Evolutionary conservation across 2,113 vertebrate genomes (phyloP).

Genomic region (Pseudopipra pipra): DNA sequence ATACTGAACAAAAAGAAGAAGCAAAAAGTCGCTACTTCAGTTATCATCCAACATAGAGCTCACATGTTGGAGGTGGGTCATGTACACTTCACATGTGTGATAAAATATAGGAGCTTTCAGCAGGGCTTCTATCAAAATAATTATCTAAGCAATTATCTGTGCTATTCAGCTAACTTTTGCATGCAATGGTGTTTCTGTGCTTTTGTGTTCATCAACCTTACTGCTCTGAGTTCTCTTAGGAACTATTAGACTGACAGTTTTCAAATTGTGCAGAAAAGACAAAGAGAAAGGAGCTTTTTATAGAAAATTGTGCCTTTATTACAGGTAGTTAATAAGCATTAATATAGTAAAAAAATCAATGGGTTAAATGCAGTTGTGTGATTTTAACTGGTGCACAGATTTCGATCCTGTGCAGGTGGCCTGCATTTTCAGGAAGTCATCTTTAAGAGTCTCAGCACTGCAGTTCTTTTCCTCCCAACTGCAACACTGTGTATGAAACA

Average conservation of each 20-base stretch:
- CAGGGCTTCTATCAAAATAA: conserved; percentile 68
- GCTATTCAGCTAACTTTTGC: conserved; percentile 64
- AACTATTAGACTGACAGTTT: conserved; percentile 61
- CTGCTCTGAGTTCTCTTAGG: conserved; percentile 64
- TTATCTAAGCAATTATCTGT: conserved; percentile 67
- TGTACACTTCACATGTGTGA: conserved; percentile 25
- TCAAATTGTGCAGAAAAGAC: conserved; percentile 53
- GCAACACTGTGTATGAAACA: neutral
- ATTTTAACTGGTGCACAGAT: neutral
- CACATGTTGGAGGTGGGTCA: conserved; percentile 2
- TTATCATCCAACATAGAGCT: neutral
- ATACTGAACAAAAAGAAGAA: conserved; percentile 11
- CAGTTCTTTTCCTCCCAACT: neutral
- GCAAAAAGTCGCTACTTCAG: neutral
- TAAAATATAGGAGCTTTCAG: conserved; percentile 41
- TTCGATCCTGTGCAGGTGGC: neutral
- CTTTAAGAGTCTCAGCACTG: neutral
- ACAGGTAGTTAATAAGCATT: conserved; percentile 48
- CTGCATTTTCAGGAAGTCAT: neutral
- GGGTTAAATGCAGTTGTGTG: conserved; percentile 21
- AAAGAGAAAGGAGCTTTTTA: conserved; percentile 54
- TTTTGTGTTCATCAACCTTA: conserved; percentile 61
- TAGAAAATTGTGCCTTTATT: conserved; percentile 54
- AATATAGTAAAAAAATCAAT: conserved; percentile 38
- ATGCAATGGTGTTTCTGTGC: conserved; percentile 47